Evolutionary conservation across 2,888 invertebrate genomes (phyloP).

Genomic region (Drosophila infuscata): DNA sequence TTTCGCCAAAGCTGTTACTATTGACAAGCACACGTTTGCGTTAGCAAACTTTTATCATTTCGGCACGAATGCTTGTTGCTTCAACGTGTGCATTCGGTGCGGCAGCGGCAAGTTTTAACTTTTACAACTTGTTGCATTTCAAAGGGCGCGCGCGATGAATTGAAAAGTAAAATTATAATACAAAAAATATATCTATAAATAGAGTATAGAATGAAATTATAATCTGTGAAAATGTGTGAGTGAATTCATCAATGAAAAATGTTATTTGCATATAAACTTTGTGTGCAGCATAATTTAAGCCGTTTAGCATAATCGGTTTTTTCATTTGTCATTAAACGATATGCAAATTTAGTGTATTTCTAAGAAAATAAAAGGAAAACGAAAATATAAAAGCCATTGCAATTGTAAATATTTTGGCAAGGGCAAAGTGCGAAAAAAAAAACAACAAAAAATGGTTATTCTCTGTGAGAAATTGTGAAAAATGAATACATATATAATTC

Average conservation of each 20-base stretch:
- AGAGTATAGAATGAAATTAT: background rate
- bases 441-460: background rate
- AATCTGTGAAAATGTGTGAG: slow-evolving; percentile 3
- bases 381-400: background rate
- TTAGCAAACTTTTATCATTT: slow-evolving; percentile 70
- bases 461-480: background rate
- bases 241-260: slow-evolving; percentile 11
- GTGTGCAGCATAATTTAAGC: background rate
- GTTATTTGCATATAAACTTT: slow-evolving; percentile 20
- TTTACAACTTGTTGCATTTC: background rate
- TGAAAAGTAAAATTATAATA: slow-evolving; percentile 2
- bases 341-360: background rate
- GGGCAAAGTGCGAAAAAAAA: background rate
- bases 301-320: background rate
- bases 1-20: slow-evolving; percentile 35
- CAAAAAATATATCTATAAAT: slow-evolving; percentile 2
- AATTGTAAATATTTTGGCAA: background rate
- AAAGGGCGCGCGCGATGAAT: slow-evolving; percentile 33
- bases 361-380: background rate
- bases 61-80: slow-evolving; percentile 70
- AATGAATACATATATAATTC: background rate
- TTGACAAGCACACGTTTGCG: slow-evolving; percentile 18
- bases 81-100: slow-evolving; percentile 38
- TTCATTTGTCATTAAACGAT: background rate
- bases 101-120: slow-evolving; percentile 6